phyloP scores from a whole-genome alignment of 2,797 vertebrate species.

The Malacoctenus gilli region DNA sequence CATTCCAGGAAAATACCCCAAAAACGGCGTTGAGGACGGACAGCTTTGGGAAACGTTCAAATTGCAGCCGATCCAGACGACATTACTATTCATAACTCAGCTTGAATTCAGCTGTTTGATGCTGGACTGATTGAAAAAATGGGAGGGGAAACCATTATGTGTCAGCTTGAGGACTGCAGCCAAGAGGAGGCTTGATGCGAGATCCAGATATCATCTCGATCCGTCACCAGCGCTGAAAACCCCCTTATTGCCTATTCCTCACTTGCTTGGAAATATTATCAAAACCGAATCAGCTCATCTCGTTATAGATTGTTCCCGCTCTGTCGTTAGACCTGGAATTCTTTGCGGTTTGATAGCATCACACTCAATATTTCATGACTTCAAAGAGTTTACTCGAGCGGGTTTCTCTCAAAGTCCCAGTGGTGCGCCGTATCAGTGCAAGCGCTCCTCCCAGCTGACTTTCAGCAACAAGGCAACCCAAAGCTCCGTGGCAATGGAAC shows the following conservation, averaged over 20 bases:
- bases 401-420: slow-evolving; percentile 28
- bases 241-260: slow-evolving; percentile 49
- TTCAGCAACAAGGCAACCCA: slow-evolving; percentile 13
- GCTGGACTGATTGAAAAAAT: slow-evolving; percentile 22
- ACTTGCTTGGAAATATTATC: slow-evolving; percentile 57
- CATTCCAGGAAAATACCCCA: slow-evolving; percentile 20
- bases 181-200: slow-evolving; percentile 23
- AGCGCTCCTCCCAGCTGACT: slow-evolving; percentile 21
- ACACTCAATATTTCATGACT: slow-evolving; percentile 62
- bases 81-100: slow-evolving; percentile 34
- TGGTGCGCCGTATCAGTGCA: slow-evolving; percentile 27
- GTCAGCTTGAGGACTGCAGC: slow-evolving; percentile 12
- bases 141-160: slow-evolving; percentile 8
- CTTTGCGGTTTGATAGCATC: slow-evolving; percentile 60
- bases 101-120: slow-evolving; percentile 24
- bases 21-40: slow-evolving; percentile 20
- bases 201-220: slow-evolving; percentile 48
- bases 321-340: slow-evolving; percentile 50
- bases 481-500: slow-evolving; percentile 34
- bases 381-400: slow-evolving; percentile 40
- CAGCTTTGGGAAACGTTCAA: slow-evolving; percentile 15
- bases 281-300: slow-evolving; percentile 51
- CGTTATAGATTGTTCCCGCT: slow-evolving; percentile 47
- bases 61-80: slow-evolving; percentile 8
- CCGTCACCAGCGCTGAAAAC: slow-evolving; percentile 6